A percentile compares a stretch with the other conserved stretches of the same genome.
phyloP scores from a whole-genome alignment of 2,888 invertebrate genomes.

The Axea sp. region DNA sequence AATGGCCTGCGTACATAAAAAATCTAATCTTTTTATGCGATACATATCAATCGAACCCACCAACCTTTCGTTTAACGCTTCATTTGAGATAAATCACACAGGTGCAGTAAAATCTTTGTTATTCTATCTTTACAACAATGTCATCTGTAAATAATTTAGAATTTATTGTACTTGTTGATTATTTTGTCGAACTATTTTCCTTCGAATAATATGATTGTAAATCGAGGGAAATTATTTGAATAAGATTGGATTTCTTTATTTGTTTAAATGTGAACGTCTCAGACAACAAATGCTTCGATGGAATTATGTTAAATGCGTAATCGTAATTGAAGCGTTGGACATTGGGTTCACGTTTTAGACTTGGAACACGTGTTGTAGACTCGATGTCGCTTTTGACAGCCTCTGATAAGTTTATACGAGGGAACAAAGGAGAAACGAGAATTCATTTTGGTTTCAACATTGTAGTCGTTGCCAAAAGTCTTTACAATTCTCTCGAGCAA shows the following conservation, averaged over 20 bases:
- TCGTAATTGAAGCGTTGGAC: neutral
- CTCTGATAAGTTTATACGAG: slow-evolving; percentile 60
- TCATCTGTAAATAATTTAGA: slow-evolving; percentile 8
- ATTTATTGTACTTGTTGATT: neutral
- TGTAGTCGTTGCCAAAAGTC: slow-evolving; percentile 8
- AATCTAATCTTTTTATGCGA: slow-evolving; percentile 11
- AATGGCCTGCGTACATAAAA: slow-evolving; percentile 8
- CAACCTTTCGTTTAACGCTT: neutral
- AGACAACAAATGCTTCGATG: neutral
- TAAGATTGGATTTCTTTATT: neutral
- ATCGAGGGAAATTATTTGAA: neutral
- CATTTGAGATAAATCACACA: neutral
- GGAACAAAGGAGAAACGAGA: slow-evolving; percentile 66
- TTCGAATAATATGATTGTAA: neutral
- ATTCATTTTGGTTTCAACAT: slow-evolving; percentile 42
- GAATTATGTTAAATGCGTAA: neutral
- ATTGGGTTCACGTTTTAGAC: slow-evolving; percentile 36
- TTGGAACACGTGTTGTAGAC: slow-evolving; percentile 69
- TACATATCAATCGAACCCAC: slow-evolving; percentile 13
- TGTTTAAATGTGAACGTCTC: neutral
- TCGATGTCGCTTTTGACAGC: slow-evolving; percentile 66
- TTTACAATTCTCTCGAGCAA: slow-evolving; percentile 64
- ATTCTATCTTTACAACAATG: slow-evolving; percentile 1
- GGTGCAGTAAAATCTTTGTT: slow-evolving; percentile 15
- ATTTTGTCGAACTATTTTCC: neutral